Percentiles rank a stretch among this genome's conserved stretches.
Conservation (phyloP, 2,113 vertebrate species). For the Odocoileus hemionus region DNA sequence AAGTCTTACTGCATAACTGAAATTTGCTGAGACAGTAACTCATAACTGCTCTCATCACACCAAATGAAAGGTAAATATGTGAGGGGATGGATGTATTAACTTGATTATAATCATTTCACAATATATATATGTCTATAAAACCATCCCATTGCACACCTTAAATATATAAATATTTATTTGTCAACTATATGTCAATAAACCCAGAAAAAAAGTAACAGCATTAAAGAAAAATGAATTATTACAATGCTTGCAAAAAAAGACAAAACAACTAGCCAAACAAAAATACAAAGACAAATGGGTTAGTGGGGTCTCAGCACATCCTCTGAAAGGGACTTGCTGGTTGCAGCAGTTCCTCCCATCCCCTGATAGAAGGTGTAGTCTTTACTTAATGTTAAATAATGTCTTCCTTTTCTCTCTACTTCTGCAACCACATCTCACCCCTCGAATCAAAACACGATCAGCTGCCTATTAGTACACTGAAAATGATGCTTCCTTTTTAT, state of each 20-base stretch:
- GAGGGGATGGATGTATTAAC: background rate
- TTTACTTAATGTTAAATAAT: background rate
- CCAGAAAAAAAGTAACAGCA: background rate
- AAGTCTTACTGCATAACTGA: background rate
- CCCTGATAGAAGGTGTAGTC: background rate
- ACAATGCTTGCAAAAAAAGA: background rate
- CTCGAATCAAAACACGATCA: background rate
- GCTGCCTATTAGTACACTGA: background rate
- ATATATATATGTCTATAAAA: background rate
- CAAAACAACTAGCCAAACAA: background rate
- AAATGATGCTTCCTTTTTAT: background rate
- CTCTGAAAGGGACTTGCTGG: background rate
- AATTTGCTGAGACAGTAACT: background rate
- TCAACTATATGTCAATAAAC: background rate
- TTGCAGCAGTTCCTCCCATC: background rate
- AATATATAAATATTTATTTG: background rate
- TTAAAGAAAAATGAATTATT: background rate
- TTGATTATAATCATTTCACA: background rate
- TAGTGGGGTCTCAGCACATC: background rate
- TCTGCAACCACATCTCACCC: too few relatives aligned
- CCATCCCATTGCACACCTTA: background rate
- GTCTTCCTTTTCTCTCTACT: background rate
- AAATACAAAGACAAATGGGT: background rate
- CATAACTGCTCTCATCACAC: background rate
- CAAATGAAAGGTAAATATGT: background rate